These are phyloP conservation scores for Merops nubicus DNA, from an alignment of 2,113 vertebrate genomes.

Conservation along the genomic window DNA sequence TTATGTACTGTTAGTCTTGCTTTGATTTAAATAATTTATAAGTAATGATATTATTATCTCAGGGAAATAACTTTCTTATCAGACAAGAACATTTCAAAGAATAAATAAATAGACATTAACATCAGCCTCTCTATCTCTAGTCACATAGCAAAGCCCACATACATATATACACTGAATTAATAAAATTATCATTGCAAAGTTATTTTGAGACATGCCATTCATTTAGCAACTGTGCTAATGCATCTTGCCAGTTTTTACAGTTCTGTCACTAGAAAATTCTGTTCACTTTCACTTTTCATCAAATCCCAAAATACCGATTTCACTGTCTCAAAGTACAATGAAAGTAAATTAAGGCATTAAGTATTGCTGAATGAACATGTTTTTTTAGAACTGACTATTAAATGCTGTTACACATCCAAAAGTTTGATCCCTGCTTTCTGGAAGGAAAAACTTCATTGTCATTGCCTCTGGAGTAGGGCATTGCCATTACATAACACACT, in stretches of 20 bases:
- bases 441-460: neutral
- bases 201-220: neutral
- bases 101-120: neutral
- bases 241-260: neutral
- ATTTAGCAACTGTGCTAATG: neutral
- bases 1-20: neutral
- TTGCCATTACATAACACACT: neutral
- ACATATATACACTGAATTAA: neutral
- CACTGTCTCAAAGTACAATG: neutral
- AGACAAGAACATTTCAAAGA: neutral
- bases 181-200: neutral
- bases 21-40: conserved; percentile 21
- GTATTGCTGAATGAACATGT: neutral
- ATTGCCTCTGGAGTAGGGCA: neutral
- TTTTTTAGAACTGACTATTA: neutral
- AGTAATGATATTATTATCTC: neutral
- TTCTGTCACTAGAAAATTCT: neutral
- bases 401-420: neutral
- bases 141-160: neutral
- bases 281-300: neutral
- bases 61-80: conserved; percentile 8
- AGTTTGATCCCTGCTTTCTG: neutral
- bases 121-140: neutral
- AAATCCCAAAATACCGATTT: conserved; percentile 15
- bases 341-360: conserved; percentile 42